Base-by-base conservation (phyloP, 37 sponge, comb jelly and placozoan species). In the Dysidea cf. avara region DNA sequence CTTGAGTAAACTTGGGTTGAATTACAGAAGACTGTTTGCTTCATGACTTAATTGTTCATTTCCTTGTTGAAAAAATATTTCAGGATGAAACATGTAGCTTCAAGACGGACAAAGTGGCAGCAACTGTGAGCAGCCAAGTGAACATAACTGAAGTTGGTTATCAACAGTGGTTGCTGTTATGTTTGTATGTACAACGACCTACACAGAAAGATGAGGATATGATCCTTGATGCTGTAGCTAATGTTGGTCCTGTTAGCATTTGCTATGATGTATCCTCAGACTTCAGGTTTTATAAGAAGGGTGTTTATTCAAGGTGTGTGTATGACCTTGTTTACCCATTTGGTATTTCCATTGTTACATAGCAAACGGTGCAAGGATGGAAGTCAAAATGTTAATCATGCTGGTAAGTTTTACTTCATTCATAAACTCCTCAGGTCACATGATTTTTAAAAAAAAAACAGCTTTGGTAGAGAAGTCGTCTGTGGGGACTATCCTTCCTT, bases 181-280 rank as follows among this genome's bases (percentile, higher is more conserved):
- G n/a, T n/a, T n/a, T n/a, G n/a, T n/a, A n/a, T n/a, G n/a, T n/a
- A n/a, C n/a, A n/a, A n/a, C n/a, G n/a, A n/a, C n/a, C n/a, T n/a
- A 54, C n/a, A 17, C 66, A 87, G 88, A 71, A 56, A 51, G 83
- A 77, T 56, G 89, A 88, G 59, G 70, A 82, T 36, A 75, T 47
- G 9, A 83, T 88, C 17, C 53, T 51, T 25, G 35, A 64, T 24
- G 83, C 83, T 25, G 89, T 88, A 31, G 89, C 67, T 17, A 74
- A 43, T 13, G 26, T 38, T 28, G 89, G 89, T 25, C 89, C 89
- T 18, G 89, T 88, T 40, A 88, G 89, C 38, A 77, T 88, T 29
- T 64, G 67, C 33, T 82, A 47, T 67, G 79, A 88, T 61, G 89
- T 88, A 24, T 30, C 77, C 16, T 52, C 18, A 30, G 74, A 61